Percentiles rank a stretch among this genome's conserved stretches.
phyloP scores from a whole-genome alignment of 2,797 vertebrate genomes.

The Girardinus metallicus region DNA sequence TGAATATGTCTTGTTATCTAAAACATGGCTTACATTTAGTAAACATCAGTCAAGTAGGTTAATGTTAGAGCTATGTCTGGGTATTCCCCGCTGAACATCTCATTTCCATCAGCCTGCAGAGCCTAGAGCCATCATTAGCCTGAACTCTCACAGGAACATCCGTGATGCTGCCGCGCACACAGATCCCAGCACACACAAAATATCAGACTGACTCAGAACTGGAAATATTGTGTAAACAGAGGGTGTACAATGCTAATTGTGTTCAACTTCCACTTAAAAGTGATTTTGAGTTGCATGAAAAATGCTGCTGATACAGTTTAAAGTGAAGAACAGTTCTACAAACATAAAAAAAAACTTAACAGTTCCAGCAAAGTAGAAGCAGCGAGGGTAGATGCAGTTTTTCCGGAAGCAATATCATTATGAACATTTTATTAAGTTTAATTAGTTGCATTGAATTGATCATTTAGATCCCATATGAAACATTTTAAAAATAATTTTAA shows the following conservation, averaged over 20 bases:
- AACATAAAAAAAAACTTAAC: background rate
- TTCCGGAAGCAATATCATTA: background rate
- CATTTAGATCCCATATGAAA: background rate
- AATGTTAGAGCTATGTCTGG: slow-evolving; percentile 60
- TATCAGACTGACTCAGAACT: slow-evolving; percentile 31
- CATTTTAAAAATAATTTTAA: background rate
- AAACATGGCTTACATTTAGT: slow-evolving; percentile 37
- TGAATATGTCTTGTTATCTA: slow-evolving; percentile 39
- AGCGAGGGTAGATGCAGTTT: background rate
- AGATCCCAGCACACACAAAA: slow-evolving; percentile 34
- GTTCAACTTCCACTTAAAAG: background rate
- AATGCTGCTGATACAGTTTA: background rate
- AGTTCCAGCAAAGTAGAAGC: background rate
- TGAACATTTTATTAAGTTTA: background rate
- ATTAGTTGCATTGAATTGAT: background rate
- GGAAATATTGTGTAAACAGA: slow-evolving; percentile 36
- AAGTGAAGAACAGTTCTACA: background rate
- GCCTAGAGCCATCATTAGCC: slow-evolving; percentile 69
- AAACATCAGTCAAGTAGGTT: slow-evolving; percentile 67
- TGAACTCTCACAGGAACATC: slow-evolving; percentile 48
- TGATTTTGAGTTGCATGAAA: background rate
- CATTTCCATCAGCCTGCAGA: slow-evolving; percentile 64
- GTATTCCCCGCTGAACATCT: slow-evolving; percentile 72
- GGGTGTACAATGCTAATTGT: background rate
- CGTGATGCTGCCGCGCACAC: slow-evolving; percentile 54